These are phyloP conservation scores for Argyresthia albistria DNA, from an alignment of 2,888 invertebrate genomes.

Conservation along the genomic window DNA sequence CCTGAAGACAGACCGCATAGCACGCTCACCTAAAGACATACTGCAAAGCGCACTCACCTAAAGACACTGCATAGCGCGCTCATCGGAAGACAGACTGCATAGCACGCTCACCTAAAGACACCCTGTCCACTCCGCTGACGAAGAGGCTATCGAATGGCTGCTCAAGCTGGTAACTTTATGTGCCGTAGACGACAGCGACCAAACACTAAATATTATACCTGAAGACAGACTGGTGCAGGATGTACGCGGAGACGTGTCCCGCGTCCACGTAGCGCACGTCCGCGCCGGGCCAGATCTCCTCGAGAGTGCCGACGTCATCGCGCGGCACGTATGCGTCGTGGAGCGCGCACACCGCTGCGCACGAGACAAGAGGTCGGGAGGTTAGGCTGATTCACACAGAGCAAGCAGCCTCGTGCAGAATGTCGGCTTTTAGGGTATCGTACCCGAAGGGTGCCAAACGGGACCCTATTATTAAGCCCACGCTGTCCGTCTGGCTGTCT, in stretches of 20 bases:
- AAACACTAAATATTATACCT: no score
- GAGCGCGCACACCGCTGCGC: slow-evolving; percentile 86
- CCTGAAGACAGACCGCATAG: slow-evolving; percentile 85
- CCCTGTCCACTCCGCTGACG: no score
- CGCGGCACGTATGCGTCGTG: slow-evolving; percentile 94
- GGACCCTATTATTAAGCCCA: no score
- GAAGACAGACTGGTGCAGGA: slow-evolving; percentile 89
- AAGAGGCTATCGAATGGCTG: background rate
- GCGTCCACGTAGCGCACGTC: slow-evolving; percentile 90
- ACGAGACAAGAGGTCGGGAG: no score
- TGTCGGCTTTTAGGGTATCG: no score
- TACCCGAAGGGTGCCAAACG: no score
- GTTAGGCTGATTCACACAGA: no score
- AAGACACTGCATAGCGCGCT: background rate
- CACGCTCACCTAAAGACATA: background rate
- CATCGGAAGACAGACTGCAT: background rate
- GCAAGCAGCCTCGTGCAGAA: no score
- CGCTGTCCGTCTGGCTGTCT: no score
- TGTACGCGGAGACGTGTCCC: slow-evolving; percentile 92
- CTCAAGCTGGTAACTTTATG: background rate
- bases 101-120: slow-evolving; percentile 74
- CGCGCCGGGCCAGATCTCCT: slow-evolving; percentile 94
- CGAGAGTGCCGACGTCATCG: slow-evolving; percentile 84
- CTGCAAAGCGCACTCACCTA: background rate
- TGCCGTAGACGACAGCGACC: no score